These are phyloP conservation scores for Percopsis omiscomaycus DNA, from an alignment of 2,797 vertebrate species.

Conservation along the genomic window DNA sequence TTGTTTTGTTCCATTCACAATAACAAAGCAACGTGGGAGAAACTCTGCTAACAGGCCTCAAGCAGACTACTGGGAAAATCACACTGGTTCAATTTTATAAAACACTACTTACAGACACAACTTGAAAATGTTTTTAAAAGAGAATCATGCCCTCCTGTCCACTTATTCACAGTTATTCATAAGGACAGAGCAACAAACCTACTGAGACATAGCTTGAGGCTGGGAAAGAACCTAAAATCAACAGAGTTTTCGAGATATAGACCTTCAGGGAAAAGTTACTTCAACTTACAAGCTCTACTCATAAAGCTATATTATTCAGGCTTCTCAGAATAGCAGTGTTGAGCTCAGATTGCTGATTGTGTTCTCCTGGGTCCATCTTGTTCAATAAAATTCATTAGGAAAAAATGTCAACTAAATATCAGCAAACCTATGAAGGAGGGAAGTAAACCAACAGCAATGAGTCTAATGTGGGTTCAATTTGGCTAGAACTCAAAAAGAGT, in stretches of 20 bases:
- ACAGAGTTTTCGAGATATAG: slow-evolving; percentile 25
- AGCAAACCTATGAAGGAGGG: slow-evolving; percentile 14
- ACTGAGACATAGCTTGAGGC: slow-evolving; percentile 22
- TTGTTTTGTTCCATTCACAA: slow-evolving; percentile 8
- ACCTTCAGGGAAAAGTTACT: slow-evolving; percentile 33
- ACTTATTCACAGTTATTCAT: slow-evolving; percentile 27
- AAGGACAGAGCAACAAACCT: slow-evolving; percentile 34
- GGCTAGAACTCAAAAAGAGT: neutral
- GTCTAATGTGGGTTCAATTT: slow-evolving; percentile 4
- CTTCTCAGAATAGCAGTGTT: slow-evolving; percentile 21
- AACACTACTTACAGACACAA: slow-evolving; percentile 6
- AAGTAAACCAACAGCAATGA: slow-evolving; percentile 24
- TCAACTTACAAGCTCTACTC: slow-evolving; percentile 20
- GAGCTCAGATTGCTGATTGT: slow-evolving; percentile 46
- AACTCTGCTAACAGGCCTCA: neutral
- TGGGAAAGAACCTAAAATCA: slow-evolving; percentile 27
- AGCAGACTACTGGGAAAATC: neutral
- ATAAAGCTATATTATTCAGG: slow-evolving; percentile 39
- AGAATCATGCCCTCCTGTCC: neutral
- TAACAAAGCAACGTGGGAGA: neutral
- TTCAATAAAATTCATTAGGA: slow-evolving; percentile 41
- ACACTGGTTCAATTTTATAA: neutral
- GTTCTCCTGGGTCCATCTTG: slow-evolving; percentile 36
- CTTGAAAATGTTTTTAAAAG: slow-evolving; percentile 10
- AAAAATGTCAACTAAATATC: slow-evolving; percentile 22